Base-by-base conservation (phyloP, 2,113 vertebrate species). In the Irena cyanogastra region DNA sequence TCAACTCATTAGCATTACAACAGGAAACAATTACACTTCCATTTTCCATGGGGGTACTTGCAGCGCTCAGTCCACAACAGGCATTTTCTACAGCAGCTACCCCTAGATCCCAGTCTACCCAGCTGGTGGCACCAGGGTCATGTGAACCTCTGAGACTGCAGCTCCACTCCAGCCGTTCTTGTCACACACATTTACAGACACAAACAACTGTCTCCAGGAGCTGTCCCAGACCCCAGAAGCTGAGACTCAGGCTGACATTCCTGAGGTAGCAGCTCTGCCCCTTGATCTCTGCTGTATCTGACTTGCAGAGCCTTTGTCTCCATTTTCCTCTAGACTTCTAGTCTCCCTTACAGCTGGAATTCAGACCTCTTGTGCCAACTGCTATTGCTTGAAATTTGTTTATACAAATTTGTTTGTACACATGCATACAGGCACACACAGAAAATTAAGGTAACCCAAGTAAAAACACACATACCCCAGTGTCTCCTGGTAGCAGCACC, bases 61-160 rank as follows among this genome's bases (percentile, higher is more conserved):
- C 17, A 61, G 21, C 8, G 14, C 19, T 80, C 24, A 42, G 57
- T 54, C 14, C 4, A 11, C 31, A 52, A 2, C 8, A 35, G 11
- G 7, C 1, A 0, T 4, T 44, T 44, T 65, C 39, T 1, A 1
- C 60, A 30, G 39, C 4, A 37, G 21, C 17, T 63, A 18, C 3
- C 4, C 10, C 16, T 13, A 4, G 19, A 74, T 60, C 7, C 5
- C 12, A 47, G 2, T 15, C n/a, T 52, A 8, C 15, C 33, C n/a
- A 21, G 19, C 1, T 63, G 53, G n/a, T 68, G 39, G 31, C 47
- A 63, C 16, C 18, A 39, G 28, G 10, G 7, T 18, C 6, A 15
- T 9, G 3, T 19, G 39, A 61, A 30, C 3, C 10, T 7, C 26
- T n/a, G 39, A 49, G 21, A 11, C 30, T 71, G 42, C 39, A 80